Conservation (phyloP, 2,888 invertebrate genomes). For the Onthophagus sagittarius region DNA sequence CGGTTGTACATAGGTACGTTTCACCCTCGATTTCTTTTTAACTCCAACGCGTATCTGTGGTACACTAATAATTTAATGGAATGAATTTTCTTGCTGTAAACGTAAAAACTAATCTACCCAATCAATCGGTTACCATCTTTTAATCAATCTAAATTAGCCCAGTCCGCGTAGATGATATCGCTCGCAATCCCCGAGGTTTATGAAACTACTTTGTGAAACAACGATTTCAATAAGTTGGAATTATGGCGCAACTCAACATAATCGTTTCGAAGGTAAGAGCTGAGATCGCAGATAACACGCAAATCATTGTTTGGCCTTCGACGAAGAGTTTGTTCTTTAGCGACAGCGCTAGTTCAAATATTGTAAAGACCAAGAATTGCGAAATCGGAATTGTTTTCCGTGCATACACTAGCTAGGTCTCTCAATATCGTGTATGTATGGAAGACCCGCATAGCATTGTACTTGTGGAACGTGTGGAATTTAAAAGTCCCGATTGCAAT, state of each 20-base stretch:
- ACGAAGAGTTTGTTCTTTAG: neutral
- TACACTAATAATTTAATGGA: neutral
- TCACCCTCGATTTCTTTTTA: neutral
- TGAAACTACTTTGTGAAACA: neutral
- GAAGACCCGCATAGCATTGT: constrained; percentile 3
- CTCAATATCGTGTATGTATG: neutral
- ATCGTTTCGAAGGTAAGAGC: neutral
- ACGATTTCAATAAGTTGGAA: neutral
- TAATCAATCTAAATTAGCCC: neutral
- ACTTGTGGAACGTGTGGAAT: neutral
- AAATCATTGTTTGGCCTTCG: neutral
- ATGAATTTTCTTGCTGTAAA: neutral
- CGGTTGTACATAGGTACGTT: neutral
- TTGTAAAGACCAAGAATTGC: neutral
- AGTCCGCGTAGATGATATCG: neutral
- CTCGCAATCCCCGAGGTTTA: neutral
- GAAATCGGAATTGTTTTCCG: neutral
- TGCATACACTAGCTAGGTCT: neutral
- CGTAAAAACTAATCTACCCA: neutral
- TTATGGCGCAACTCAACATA: neutral
- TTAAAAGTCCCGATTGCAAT: constrained; percentile 3
- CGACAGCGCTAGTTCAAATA: neutral
- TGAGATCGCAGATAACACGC: neutral
- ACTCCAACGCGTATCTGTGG: neutral
- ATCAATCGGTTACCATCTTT: neutral